Percentiles rank a stretch among this genome's conserved stretches.
Evolutionary conservation across 2,113 vertebrate species (phyloP).

Genomic region (Plestiodon gilberti): DNA sequence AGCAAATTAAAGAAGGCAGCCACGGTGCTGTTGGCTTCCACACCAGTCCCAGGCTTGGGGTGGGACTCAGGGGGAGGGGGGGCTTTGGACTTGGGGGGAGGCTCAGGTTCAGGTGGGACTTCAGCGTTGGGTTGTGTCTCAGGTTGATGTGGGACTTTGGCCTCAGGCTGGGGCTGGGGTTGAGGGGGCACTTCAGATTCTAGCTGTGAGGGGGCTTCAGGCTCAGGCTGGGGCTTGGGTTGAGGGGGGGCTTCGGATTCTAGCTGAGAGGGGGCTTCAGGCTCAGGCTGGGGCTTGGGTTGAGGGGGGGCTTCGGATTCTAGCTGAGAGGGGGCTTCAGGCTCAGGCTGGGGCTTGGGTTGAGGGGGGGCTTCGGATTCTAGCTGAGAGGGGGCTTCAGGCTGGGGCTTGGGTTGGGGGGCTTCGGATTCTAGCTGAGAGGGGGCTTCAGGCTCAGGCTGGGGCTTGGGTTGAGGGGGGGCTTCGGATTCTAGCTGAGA

Average conservation of each 20-base stretch:
- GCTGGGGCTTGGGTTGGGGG: rapidly evolving
- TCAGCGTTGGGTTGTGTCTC: not conserved
- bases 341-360: rapidly evolving
- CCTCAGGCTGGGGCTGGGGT: not conserved
- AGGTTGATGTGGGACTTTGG: not conserved
- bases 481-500: no score
- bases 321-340: no score
- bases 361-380: rapidly evolving
- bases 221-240: not conserved
- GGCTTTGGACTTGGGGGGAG: not conserved
- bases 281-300: not conserved
- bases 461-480: no score
- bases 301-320: not conserved
- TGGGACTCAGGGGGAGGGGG: not conserved
- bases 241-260: not conserved
- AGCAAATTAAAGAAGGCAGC: not conserved
- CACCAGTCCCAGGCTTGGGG: not conserved
- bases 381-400: rapidly evolving
- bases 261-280: not conserved
- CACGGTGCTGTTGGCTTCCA: not conserved
- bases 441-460: not conserved
- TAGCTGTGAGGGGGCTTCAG: not conserved
- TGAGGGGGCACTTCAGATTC: no score
- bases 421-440: no score
- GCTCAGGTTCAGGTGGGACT: not conserved